A percentile compares a stretch with the other conserved stretches of the same genome.
These are phyloP conservation scores for Tylochromis polylepis DNA, from an alignment of 2,113 vertebrate genomes.

Conservation along the genomic window DNA sequence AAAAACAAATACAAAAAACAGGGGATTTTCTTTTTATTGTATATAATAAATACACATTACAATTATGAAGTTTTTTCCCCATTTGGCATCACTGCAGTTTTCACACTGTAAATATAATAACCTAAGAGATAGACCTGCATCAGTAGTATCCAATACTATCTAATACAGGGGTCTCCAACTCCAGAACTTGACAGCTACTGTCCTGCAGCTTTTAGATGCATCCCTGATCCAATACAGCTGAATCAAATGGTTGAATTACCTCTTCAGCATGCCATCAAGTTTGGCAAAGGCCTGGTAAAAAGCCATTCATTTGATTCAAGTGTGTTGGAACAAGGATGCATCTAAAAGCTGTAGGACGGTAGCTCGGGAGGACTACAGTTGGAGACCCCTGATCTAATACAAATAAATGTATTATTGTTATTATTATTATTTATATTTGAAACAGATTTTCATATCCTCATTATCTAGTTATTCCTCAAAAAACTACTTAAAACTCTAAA, in stretches of 20 bases:
- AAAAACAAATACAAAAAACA: not conserved
- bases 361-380: not conserved
- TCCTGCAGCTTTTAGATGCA: not conserved
- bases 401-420: too few relatives aligned
- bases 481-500: too few relatives aligned
- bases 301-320: not conserved
- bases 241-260: not conserved
- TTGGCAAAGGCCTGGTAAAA: accelerated
- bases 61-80: not conserved
- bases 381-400: not conserved
- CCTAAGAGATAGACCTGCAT: not conserved
- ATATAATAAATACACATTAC: not conserved
- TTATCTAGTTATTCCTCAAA: too few relatives aligned
- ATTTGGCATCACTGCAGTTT: not conserved
- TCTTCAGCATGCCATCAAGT: not conserved
- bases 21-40: not conserved
- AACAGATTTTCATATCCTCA: not conserved
- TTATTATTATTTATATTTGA: not conserved
- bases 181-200: not conserved
- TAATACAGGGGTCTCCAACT: not conserved
- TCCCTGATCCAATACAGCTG: not conserved
- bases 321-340: not conserved
- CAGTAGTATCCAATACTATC: not conserved
- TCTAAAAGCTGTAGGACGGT: not conserved
- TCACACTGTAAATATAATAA: not conserved